Conservation (phyloP, 2,113 vertebrate species). For the Raja brachyura region DNA sequence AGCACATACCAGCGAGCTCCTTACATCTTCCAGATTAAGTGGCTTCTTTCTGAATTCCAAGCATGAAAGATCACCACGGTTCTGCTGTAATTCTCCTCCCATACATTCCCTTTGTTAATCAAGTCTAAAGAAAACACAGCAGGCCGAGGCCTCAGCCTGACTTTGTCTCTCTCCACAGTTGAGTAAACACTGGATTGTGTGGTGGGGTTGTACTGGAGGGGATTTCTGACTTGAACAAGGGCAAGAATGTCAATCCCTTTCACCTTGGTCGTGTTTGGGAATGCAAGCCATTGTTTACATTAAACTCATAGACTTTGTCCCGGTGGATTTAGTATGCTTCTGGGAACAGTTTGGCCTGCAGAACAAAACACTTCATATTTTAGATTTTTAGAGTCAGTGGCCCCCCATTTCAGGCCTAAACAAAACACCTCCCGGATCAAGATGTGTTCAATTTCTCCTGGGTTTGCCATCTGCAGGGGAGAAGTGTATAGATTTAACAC, state of each 20-base stretch:
- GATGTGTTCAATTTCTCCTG: not conserved
- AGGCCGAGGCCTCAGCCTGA: not conserved
- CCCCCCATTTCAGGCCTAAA: not conserved
- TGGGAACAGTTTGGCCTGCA: not conserved
- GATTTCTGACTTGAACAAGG: constrained; percentile 32
- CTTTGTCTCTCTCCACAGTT: constrained; percentile 15
- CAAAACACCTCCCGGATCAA: constrained; percentile 7
- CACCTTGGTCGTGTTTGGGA: constrained; percentile 31
- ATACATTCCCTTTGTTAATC: constrained; percentile 38
- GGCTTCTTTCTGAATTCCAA: constrained; percentile 32
- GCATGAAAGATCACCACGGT: not conserved
- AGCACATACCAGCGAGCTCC: not conserved
- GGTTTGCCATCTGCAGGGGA: not conserved
- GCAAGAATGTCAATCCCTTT: constrained; percentile 30
- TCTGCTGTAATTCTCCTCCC: constrained; percentile 10
- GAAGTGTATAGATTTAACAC: not conserved
- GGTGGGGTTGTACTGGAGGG: constrained; percentile 30
- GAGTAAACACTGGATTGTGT: constrained; percentile 33
- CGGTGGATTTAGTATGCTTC: not conserved
- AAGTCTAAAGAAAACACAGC: constrained; percentile 36
- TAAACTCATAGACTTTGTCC: constrained; percentile 34
- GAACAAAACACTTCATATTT: constrained; percentile 25
- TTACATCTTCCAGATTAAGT: constrained; percentile 25
- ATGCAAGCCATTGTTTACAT: constrained; percentile 37
- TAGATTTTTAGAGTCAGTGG: not conserved